A percentile compares a stretch with the other conserved stretches of the same genome.
phyloP scores from a whole-genome alignment of 2,888 invertebrate species.

The Drosophila crucigera region DNA sequence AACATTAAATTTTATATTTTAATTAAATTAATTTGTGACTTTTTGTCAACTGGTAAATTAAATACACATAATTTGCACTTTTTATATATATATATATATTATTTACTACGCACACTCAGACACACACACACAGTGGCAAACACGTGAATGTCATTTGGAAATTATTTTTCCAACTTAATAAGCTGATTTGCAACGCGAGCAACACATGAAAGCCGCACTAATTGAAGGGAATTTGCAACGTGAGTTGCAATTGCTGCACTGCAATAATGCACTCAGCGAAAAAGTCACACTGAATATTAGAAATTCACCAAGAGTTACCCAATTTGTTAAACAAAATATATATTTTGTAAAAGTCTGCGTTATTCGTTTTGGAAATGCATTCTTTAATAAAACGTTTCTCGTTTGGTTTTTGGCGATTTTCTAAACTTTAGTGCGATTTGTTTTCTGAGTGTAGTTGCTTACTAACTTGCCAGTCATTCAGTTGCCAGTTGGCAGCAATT shows the following conservation, averaged over 20 bases:
- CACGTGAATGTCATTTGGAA: constrained; percentile 35
- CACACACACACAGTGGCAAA: neutral
- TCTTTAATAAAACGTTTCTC: neutral
- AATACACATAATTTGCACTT: constrained; percentile 47
- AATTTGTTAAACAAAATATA: neutral
- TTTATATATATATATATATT: constrained; percentile 3
- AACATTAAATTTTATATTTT: constrained; percentile 9
- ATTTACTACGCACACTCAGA: neutral
- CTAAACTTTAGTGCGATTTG: neutral
- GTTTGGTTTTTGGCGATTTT: neutral
- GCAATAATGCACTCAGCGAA: neutral
- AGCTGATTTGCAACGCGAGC: constrained; percentile 51
- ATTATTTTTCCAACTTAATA: constrained; percentile 46
- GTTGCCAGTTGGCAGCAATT: constrained; percentile 2
- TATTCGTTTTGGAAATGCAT: neutral
- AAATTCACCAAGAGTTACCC: neutral
- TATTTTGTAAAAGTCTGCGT: neutral
- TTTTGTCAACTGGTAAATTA: too few species aligned
- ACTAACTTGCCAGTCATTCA: constrained; percentile 6
- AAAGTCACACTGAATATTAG: neutral
- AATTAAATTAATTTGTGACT: neutral
- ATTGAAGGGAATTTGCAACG: constrained; percentile 51
- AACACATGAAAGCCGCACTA: constrained; percentile 47
- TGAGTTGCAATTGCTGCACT: constrained; percentile 1
- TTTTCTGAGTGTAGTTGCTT: neutral